A percentile compares a stretch with the other conserved stretches of the same genome.
phyloP scores from a whole-genome alignment of 1,140 invertebrate species.

The Riptortus pedestris region DNA sequence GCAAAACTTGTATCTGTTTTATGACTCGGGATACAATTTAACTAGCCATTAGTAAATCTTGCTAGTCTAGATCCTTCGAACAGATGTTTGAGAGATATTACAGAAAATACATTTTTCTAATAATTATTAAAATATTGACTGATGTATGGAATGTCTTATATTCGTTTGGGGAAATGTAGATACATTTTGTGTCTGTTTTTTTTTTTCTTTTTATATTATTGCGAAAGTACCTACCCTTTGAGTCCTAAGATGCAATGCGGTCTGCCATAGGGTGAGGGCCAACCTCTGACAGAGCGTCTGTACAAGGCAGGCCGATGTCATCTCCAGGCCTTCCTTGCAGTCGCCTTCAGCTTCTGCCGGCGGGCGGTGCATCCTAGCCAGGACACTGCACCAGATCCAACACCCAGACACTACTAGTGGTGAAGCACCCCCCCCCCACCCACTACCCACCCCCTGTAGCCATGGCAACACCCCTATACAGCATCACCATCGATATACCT shows the following conservation, averaged over 20 bases:
- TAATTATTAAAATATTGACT: too few species aligned
- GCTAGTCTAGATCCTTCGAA: too few species aligned
- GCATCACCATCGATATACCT: constrained; percentile 5
- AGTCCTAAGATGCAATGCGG: constrained; percentile 46
- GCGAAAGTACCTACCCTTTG: too few species aligned
- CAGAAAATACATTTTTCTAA: too few species aligned
- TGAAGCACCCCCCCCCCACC: not conserved
- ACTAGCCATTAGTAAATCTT: too few species aligned
- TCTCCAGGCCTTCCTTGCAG: constrained; percentile 24
- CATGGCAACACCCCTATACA: constrained; percentile 13
- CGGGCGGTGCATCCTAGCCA: not conserved
- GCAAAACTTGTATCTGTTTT: too few species aligned
- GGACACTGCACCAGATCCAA: not conserved
- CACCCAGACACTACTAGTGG: not conserved
- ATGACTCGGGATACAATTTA: too few species aligned
- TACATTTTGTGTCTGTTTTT: too few species aligned
- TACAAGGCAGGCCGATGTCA: constrained; percentile 20
- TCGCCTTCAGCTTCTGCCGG: not conserved
- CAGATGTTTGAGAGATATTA: too few species aligned
- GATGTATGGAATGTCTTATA: too few species aligned
- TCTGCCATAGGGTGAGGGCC: constrained; percentile 51
- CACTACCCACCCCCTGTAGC: not conserved
- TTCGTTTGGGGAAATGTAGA: too few species aligned
- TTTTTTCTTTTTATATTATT: too few species aligned
- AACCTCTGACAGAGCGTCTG: constrained; percentile 41